phyloP scores from a whole-genome alignment of 2,113 vertebrate genomes.

The Sceloporus undulatus region DNA sequence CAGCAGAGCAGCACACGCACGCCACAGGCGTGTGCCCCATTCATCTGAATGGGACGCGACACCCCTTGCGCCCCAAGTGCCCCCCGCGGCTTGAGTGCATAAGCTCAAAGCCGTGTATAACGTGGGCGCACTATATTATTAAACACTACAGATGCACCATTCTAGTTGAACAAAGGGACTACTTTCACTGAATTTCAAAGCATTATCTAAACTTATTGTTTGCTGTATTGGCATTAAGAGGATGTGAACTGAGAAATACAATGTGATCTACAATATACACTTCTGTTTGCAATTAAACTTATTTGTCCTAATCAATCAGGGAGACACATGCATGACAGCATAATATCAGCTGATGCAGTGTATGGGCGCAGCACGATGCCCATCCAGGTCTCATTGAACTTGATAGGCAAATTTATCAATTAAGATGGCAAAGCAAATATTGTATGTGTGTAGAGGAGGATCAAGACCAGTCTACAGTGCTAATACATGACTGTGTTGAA shows the following conservation, averaged over 20 bases:
- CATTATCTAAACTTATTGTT: background rate
- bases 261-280: too few relatives aligned
- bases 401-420: background rate
- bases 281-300: background rate
- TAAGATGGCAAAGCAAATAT: background rate
- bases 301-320: background rate
- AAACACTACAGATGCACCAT: background rate
- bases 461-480: background rate
- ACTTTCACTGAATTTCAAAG: background rate
- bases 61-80: too few relatives aligned
- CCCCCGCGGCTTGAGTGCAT: too few relatives aligned
- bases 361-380: background rate
- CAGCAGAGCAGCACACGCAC: too few relatives aligned
- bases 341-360: background rate
- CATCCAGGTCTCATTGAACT: background rate
- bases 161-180: background rate
- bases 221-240: too few relatives aligned
- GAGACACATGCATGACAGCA: background rate
- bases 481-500: background rate
- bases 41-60: too few relatives aligned
- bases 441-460: background rate
- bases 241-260: too few relatives aligned
- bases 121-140: too few relatives aligned
- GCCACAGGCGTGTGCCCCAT: too few relatives aligned
- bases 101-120: too few relatives aligned